Evolutionary conservation across 2,888 invertebrate genomes (phyloP).

Genomic region (Nephrotoma flavescens): DNA sequence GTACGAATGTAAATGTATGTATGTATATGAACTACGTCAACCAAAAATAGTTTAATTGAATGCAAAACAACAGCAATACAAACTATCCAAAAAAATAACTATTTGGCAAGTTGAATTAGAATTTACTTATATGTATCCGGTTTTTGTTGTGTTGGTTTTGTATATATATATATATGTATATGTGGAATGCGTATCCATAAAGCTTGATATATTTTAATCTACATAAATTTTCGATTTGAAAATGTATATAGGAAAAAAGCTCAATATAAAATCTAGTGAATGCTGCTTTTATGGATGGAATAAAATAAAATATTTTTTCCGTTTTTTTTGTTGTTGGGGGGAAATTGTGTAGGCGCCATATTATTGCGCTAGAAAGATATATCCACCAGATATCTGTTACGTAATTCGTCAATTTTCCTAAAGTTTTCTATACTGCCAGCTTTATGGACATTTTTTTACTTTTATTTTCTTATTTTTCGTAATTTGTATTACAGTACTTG

Average conservation of each 20-base stretch:
- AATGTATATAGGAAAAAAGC: neutral
- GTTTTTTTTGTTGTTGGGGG: neutral
- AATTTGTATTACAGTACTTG: too few species aligned
- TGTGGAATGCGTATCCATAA: neutral
- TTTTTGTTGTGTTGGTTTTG: neutral
- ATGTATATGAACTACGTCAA: neutral
- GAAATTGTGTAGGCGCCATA: neutral
- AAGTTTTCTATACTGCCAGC: neutral
- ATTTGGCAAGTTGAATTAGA: neutral
- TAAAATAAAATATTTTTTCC: neutral
- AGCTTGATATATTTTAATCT: neutral
- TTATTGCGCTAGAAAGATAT: neutral
- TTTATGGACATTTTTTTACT: too few species aligned
- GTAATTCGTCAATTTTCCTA: neutral
- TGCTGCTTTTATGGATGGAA: neutral
- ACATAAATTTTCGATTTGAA: neutral
- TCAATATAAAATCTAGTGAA: neutral
- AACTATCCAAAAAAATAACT: neutral
- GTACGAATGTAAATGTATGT: neutral
- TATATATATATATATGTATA: neutral
- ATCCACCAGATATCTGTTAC: neutral
- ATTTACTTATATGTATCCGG: neutral
- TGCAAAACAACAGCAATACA: neutral
- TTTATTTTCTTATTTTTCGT: too few species aligned
- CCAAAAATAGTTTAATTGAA: neutral